These are phyloP conservation scores for Trachymyrmex septentrionalis DNA, from an alignment of 1,140 invertebrate species.

Conservation along the genomic window DNA sequence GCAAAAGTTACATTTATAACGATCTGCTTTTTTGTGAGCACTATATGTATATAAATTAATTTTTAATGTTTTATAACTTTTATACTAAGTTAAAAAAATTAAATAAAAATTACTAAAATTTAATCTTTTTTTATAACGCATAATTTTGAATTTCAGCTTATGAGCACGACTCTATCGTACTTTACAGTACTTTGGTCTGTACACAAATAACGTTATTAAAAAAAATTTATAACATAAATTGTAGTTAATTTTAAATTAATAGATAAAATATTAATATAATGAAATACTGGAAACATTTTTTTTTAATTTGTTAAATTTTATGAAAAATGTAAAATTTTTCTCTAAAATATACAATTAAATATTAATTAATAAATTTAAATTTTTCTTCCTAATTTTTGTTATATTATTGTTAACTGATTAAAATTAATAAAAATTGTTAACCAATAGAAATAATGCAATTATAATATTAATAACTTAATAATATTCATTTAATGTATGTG, in stretches of 20 bases:
- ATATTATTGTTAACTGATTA: too few relatives aligned
- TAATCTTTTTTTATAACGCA: neutral
- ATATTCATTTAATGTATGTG: too few relatives aligned
- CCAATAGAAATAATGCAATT: too few relatives aligned
- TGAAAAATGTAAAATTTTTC: neutral
- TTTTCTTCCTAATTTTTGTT: too few relatives aligned
- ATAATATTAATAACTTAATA: too few relatives aligned
- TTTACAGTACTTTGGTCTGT: constrained; percentile 49
- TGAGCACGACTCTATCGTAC: constrained; percentile 49
- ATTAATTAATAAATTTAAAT: neutral
- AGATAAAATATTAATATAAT: constrained; percentile 20
- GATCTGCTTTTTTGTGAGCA: neutral
- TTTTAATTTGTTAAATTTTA: neutral
- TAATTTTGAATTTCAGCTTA: constrained; percentile 53
- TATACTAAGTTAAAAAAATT: neutral
- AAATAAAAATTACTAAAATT: neutral
- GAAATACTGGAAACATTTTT: neutral
- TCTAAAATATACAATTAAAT: neutral
- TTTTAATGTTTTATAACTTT: neutral
- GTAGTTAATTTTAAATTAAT: constrained; percentile 2
- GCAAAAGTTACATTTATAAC: neutral
- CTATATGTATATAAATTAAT: neutral
- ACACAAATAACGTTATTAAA: neutral
- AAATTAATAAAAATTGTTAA: too few relatives aligned
- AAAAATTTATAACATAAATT: constrained; percentile 12